Base-by-base conservation (phyloP, 2,113 vertebrate genomes). In the Oceanodroma tethys region DNA sequence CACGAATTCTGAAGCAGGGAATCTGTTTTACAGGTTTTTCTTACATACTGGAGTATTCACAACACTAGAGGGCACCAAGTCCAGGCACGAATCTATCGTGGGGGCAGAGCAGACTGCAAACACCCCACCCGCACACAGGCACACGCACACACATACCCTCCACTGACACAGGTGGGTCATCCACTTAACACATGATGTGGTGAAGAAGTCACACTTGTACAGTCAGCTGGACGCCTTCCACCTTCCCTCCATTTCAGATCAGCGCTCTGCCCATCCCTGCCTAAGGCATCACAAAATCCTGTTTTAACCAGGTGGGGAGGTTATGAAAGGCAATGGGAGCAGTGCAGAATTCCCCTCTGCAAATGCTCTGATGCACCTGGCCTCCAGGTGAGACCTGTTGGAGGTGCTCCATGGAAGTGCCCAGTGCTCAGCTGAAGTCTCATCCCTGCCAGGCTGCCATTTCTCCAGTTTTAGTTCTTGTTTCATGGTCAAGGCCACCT, bases 51-150 rank as follows among this genome's bases (percentile, higher is more conserved):
- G 13, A 63, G 40, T 9, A 4, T 38, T 91, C 32, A 13, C 25
- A 68, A 81, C 91, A 38, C 78, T 72, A 90, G 90, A 91, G 78
- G 84, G 90, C 87, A 91, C 34, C 45, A 53, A 72, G 47, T 8
- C 16, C 79, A 60, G 78, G 66, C 60, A 34, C 1, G 2, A 91
- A 63, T 25, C 22, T 29, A 0, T 16, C 0, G 8, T 4, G 60
- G 18, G 62, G 32, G 10, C 4, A 2, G 53, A n/a, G 56, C n/a
- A 11, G 66, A 0, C 4, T 7, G 47, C 7, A 4, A 47, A 16
- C 36, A 22, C 10, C 6, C 5, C 8, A 8, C 27, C 0, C 8
- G 9, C 34, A 13, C 6, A 10, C 38, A 23, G 20, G 10, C 26
- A 32, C 13, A 2, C 20, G 22, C 26, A 14, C 2, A 7, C 36